phyloP scores from a whole-genome alignment of 2,113 vertebrate species.

The Gnathonemus echidnorhynchus region DNA sequence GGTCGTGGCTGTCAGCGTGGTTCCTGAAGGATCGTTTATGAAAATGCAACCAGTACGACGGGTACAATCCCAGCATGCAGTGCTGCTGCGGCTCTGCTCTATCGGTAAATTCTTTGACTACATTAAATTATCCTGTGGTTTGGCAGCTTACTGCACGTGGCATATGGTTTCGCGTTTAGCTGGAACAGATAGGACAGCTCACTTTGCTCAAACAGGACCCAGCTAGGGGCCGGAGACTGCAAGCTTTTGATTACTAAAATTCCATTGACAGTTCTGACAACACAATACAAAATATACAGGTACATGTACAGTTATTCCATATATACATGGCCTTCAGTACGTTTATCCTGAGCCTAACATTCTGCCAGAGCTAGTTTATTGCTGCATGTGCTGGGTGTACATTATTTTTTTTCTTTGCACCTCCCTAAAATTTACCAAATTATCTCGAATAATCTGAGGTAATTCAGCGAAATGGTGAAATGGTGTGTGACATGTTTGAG shows the following conservation, averaged over 20 bases:
- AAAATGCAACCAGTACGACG: background rate
- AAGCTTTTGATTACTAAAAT: background rate
- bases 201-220: background rate
- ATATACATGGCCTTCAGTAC: background rate
- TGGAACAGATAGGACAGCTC: background rate
- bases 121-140: background rate
- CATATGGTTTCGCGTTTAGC: background rate
- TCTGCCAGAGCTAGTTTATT: background rate
- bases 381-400: background rate
- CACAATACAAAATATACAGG: background rate
- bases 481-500: slow-evolving; percentile 45
- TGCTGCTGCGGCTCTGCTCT: background rate
- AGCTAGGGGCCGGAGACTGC: background rate
- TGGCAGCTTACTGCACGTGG: background rate
- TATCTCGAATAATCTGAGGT: background rate
- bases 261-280: background rate
- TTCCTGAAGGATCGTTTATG: background rate
- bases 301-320: background rate
- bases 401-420: background rate
- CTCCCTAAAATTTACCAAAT: background rate
- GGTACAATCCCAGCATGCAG: background rate
- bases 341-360: background rate
- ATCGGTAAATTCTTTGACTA: background rate
- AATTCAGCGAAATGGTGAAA: slow-evolving; percentile 6
- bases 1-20: background rate